Conservation (phyloP, 2,888 invertebrate species). For the Diloba caeruleocephala region DNA sequence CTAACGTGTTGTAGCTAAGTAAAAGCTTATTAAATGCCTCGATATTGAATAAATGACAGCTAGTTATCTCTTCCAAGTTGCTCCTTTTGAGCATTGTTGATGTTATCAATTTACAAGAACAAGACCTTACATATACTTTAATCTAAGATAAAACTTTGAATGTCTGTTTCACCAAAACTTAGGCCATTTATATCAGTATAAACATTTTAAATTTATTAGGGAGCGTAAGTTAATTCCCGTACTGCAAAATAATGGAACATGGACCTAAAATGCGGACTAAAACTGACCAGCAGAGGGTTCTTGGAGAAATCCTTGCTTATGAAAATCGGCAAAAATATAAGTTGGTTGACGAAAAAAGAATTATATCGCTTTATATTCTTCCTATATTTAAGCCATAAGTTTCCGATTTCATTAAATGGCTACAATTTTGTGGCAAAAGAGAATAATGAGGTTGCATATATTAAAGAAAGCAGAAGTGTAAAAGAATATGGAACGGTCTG, state of each 20-base stretch:
- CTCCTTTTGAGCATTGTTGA: background rate
- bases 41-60: constrained; percentile 13
- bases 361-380: background rate
- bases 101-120: constrained; percentile 25
- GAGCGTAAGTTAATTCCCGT: background rate
- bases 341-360: background rate
- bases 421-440: constrained; percentile 12
- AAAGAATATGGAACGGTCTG: too few species aligned
- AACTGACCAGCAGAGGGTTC: too few species aligned
- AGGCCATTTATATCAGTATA: constrained; percentile 7
- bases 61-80: constrained; percentile 1
- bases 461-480: background rate
- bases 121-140: constrained; percentile 4
- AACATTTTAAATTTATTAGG: constrained; percentile 12
- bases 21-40: background rate
- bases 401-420: constrained; percentile 3
- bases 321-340: background rate
- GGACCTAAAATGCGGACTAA: too few species aligned
- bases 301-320: too few species aligned
- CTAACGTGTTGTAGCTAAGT: too few species aligned
- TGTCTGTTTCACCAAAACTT: constrained; percentile 35
- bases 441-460: constrained; percentile 17
- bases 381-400: constrained; percentile 12
- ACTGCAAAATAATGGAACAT: background rate
- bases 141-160: constrained; percentile 15